Base-by-base conservation (phyloP, 2,888 invertebrate species). In the Netelia inedita region DNA sequence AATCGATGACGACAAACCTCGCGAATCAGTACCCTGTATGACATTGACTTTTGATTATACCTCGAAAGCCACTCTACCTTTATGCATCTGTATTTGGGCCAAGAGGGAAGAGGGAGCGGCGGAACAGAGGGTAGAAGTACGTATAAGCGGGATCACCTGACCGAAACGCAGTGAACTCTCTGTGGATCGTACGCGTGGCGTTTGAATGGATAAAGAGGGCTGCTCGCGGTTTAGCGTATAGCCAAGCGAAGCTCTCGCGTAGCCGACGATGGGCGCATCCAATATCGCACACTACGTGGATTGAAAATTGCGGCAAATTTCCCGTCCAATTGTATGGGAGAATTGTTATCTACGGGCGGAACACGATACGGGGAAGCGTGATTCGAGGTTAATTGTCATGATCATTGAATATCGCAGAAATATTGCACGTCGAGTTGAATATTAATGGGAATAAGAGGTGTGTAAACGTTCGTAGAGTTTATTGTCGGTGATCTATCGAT, bases 1-100 rank as follows among this genome's bases (percentile, higher is more conserved):
- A 71, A 68, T 21, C 74, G 69, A 83, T 68, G 79, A 74, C 57
- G n/a, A 21, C 55, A 14, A 11, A 21, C 55, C 28, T 50, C 41
- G 2, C 11, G 43, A 8, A 10, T 41, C 66, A 10, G 59, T 59
- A 46, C 28, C n/a, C n/a, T 2, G 43, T 71, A 79, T 73, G 82
- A 69, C 76, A 82, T 76, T 80, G 82, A 81, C 80, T 85, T 82
- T 86, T 86, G 73, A 83, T 83, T 80, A 78, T 78, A 19, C 2
- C 57, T 8, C 14, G 21, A 57, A 57, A 57, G 57, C 19, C 57
- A 57, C 21, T 57, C 28, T 28, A 63, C 41, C 71, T 68, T 23
- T 55, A n/a, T 71, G 8, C 23, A 71, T 50, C 16, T 10, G 46
- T 23, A 43, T 14, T 9, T 14, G 23, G 16, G 53, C 35, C 35